phyloP scores from a whole-genome alignment of 2,113 vertebrate species.

The Phaetusa simplex region DNA sequence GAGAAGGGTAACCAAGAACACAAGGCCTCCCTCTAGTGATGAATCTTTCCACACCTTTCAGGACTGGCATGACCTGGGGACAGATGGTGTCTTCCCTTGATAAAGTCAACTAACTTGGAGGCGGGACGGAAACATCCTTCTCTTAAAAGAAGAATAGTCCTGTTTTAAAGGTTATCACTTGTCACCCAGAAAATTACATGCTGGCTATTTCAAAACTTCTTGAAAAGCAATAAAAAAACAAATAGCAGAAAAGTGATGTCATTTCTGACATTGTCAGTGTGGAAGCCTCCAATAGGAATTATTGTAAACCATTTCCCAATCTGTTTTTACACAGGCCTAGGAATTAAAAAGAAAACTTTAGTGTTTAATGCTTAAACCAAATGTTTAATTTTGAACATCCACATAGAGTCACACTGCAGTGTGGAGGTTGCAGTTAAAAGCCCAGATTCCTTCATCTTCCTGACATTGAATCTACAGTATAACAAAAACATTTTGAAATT shows the following conservation, averaged over 20 bases:
- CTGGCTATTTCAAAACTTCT: background rate
- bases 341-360: conserved; percentile 42
- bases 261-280: background rate
- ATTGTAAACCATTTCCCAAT: conserved; percentile 41
- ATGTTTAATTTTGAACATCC: conserved; percentile 68
- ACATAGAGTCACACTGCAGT: conserved; percentile 1
- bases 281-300: background rate
- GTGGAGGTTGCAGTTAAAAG: conserved; percentile 34
- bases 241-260: background rate
- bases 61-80: background rate
- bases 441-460: conserved; percentile 52
- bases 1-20: background rate
- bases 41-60: background rate
- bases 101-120: background rate
- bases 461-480: conserved; percentile 29
- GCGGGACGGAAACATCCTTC: background rate
- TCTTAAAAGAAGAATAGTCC: background rate
- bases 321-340: background rate
- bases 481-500: conserved; percentile 69
- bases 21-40: background rate
- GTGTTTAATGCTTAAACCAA: conserved; percentile 68
- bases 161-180: background rate
- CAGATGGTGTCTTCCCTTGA: background rate
- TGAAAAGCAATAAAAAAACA: conserved; percentile 10
- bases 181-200: background rate